Conservation (phyloP, 1,140 invertebrate species). For the Panonychus citri region DNA sequence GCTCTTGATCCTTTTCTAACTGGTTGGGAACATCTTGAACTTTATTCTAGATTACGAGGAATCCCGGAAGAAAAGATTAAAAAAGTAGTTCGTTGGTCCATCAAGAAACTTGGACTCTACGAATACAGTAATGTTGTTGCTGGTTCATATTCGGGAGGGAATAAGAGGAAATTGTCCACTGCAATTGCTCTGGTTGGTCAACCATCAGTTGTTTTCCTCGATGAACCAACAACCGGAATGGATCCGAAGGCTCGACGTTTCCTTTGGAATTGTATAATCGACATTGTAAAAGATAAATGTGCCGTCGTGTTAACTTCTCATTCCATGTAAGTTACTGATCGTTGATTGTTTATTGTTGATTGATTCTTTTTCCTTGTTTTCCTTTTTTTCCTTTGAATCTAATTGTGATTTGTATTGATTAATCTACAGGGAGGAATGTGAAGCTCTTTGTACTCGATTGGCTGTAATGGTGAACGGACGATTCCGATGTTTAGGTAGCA, state of each 20-base stretch:
- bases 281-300: slow-evolving; percentile 21
- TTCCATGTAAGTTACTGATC: slow-evolving; percentile 10
- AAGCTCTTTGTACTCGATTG: slow-evolving; percentile 58
- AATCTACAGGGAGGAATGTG: slow-evolving; percentile 45
- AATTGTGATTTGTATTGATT: too few species aligned
- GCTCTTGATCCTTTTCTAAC: slow-evolving; percentile 23
- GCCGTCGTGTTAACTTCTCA: slow-evolving; percentile 19
- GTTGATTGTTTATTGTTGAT: not conserved
- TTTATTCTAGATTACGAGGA: not conserved
- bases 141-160: slow-evolving; percentile 31
- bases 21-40: not conserved
- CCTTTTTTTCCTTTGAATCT: not conserved
- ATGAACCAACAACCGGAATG: slow-evolving; percentile 14
- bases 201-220: slow-evolving; percentile 47
- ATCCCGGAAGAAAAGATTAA: not conserved
- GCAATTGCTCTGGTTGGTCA: slow-evolving; percentile 66
- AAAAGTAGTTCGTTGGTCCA: not conserved
- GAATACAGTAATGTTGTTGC: not conserved
- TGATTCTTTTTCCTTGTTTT: not conserved
- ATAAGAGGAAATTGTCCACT: slow-evolving; percentile 79
- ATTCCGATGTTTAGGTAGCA: slow-evolving; percentile 41
- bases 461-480: slow-evolving; percentile 70
- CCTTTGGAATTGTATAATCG: slow-evolving; percentile 36
- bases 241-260: slow-evolving; percentile 46
- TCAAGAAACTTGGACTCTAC: not conserved